Evolutionary conservation across 2,113 vertebrate species (phyloP).

Genomic region (Zosterops japonicus): DNA sequence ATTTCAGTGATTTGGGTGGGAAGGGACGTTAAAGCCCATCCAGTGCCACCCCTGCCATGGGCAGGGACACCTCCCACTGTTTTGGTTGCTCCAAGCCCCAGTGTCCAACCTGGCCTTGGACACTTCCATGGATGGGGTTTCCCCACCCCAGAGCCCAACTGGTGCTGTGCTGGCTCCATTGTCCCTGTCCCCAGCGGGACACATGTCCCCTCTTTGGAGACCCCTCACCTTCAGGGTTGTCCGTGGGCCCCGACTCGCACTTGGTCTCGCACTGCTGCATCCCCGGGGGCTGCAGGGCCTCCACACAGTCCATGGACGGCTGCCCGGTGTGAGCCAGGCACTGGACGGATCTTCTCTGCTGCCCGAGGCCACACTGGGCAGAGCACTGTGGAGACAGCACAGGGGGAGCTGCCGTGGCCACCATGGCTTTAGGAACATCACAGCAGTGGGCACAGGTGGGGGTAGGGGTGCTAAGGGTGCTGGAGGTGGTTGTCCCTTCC

Average conservation of each 20-base stretch:
- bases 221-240: constrained; percentile 88
- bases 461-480: too few species aligned
- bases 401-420: background rate
- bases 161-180: fast-evolving
- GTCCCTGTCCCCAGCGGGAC: too few species aligned
- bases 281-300: constrained; percentile 80
- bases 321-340: constrained; percentile 87
- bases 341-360: constrained; percentile 89
- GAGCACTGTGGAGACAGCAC: constrained; percentile 82
- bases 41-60: background rate
- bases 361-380: constrained; percentile 88
- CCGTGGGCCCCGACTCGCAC: constrained; percentile 85
- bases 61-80: background rate
- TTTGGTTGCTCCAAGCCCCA: background rate
- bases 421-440: fast-evolving
- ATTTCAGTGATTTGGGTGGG: background rate
- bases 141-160: background rate
- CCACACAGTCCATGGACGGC: constrained; percentile 85
- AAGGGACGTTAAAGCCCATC: background rate
- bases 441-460: background rate
- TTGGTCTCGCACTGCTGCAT: constrained; percentile 94
- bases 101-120: background rate
- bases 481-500: background rate
- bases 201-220: fast-evolving
- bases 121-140: background rate